Evolutionary conservation across 1,140 invertebrate genomes (phyloP), one percentile per base, ranked within the genome.

Genomic region (Drosophila insularis): DNA sequence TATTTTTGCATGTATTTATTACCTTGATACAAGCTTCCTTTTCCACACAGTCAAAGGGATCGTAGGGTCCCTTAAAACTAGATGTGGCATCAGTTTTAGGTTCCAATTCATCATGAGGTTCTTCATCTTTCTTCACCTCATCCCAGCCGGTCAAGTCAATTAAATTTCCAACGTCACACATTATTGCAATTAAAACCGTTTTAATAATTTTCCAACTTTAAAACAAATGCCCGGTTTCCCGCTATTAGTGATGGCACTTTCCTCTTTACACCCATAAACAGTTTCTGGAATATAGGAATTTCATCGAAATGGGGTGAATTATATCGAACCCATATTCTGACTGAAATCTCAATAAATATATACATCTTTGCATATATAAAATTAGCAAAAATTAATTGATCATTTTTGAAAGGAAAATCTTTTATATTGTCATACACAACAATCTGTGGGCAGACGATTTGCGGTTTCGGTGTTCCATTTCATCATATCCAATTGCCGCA

Each of bases 11-110:
- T 62, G 46, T 63, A 40, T 62, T 32, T 17, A 43, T 1, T 43
- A 90, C 89, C 81, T 91, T 89, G 6, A 77, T 66, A 37, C 78
- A 85, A n/a, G 75, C 82, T 50, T 91, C 90, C 43, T 85, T 91
- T 75, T 90, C 89, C 1, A 91, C 39, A 8, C 72, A 73, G 50
- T 91, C 90, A 37, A 91, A 91, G 31, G 90, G 90, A 80, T 91
- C 90, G 50, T 81, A 87, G n/a, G 82, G 84, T 8, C 72, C 84
- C 46, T 82, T 73, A 14, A 82, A 89, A 37, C 32, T 46, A 2
- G 54, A 63, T 0, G 82, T 43, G 59, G 14, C 58, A 4, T 53
- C 40, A 4, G 66, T 35, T 27, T 37, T 10, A 5, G 55, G 17
- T 11, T 74, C 78, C 2, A 32, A 6, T 23, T 86, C 66, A n/a